Percentiles rank a stretch among this genome's conserved stretches.
Conservation (phyloP, 2,797 vertebrate species). For the Potorous gilbertii region DNA sequence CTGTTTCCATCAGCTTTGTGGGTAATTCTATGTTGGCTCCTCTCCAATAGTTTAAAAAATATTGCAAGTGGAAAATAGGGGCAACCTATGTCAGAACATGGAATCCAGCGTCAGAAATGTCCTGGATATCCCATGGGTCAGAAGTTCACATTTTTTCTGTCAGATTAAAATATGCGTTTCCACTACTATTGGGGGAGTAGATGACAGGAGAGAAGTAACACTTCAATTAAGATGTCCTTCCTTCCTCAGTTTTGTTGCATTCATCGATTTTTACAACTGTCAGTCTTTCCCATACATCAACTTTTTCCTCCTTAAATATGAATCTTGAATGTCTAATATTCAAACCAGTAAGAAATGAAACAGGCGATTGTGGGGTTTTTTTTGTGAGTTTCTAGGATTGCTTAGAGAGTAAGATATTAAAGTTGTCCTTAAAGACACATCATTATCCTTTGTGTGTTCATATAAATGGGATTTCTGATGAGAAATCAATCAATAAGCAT, state of each 20-base stretch:
- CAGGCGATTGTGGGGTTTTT: background rate
- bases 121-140: background rate
- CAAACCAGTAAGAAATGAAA: background rate
- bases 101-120: background rate
- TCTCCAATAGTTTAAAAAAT: background rate
- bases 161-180: background rate
- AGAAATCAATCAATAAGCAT: background rate
- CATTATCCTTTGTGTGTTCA: background rate
- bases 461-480: background rate
- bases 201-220: background rate
- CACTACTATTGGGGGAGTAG: background rate
- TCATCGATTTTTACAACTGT: background rate
- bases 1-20: background rate
- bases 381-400: background rate
- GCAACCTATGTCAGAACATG: background rate
- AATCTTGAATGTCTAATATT: background rate
- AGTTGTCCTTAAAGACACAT: background rate
- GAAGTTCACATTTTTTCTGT: background rate
- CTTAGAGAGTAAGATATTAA: background rate
- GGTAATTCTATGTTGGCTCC: conserved; percentile 4
- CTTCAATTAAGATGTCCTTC: background rate
- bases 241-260: background rate
- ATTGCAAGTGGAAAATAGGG: background rate
- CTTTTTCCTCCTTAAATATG: background rate
- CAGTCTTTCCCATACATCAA: background rate